Conservation (phyloP, 2,797 vertebrate species). For the Balearica regulorum region DNA sequence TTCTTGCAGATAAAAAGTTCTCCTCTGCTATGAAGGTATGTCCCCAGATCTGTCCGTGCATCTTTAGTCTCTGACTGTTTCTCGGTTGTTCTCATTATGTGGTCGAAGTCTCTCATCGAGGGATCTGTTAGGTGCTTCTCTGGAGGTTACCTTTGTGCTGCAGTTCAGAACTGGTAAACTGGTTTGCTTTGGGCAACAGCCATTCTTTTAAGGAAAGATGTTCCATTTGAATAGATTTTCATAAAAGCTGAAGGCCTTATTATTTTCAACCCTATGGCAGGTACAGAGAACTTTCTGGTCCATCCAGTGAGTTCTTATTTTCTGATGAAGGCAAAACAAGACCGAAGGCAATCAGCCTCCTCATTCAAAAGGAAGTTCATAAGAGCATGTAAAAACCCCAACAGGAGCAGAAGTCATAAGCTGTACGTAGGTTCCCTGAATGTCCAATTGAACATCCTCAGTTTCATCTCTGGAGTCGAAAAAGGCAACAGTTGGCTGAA, state of each 20-base stretch:
- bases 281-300: not conserved
- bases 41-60: not conserved
- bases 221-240: not conserved
- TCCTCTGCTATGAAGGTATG: not conserved
- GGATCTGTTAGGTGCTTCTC: not conserved
- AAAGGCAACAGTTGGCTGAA: not conserved
- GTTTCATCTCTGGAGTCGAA: not conserved
- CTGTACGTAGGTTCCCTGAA: fast-evolving
- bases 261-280: not conserved
- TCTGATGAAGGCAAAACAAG: not conserved
- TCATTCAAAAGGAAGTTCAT: not conserved
- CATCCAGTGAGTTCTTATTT: not conserved
- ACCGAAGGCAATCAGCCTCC: not conserved
- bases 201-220: not conserved
- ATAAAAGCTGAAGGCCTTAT: not conserved
- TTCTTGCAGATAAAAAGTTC: not conserved
- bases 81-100: not conserved
- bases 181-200: not conserved
- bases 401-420: not conserved
- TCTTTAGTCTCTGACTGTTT: not conserved
- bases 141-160: not conserved
- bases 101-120: not conserved
- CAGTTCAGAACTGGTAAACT: not conserved
- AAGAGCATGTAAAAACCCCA: not conserved
- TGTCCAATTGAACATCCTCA: not conserved